Evolutionary conservation across 2,113 vertebrate species (phyloP), one percentile per base, ranked within the genome.

Genomic region (Rhinolophus sinicus): DNA sequence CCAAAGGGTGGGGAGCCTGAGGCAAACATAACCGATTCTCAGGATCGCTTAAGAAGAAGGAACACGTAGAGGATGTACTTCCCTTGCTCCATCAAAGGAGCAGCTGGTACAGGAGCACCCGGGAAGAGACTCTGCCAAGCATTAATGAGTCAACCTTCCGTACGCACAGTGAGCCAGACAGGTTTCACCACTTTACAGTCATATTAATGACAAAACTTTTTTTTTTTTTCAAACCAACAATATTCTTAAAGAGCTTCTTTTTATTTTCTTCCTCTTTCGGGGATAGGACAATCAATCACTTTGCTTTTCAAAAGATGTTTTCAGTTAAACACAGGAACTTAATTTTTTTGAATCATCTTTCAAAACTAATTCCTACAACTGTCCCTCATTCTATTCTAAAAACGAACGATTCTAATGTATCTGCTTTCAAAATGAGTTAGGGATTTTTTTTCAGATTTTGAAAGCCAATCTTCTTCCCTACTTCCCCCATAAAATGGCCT

Each of bases 11-110:
- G 93, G 70, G 95, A 97, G 85, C 93, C 97, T 15, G 85, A 28
- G 0, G 95, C 93, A 89, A 97, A 97, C 97, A 98, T 97, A 91
- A 50, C 47, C 47, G 69, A 0, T n/a, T 83, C 73, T 97, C 95
- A 94, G 91, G 73, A 75, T 26, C n/a, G 67, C 81, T 52, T 19
- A 18, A 30, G 87, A 76, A 35, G 60, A 58, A 93, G 73, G 82
- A 90, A 65, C 4, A 1, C 26, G 75, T 38, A 38, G 81, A 87
- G 52, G 82, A 70, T 75, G 78, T 26, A 40, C 44, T 77, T 92
- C 50, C 75, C 62, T 60, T 9, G 52, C 33, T 93, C 94, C 93
- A 97, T 97, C 89, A 6, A 38, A 56, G 77, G 58, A 91, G 85
- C 78, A 50, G 62, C 82, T 94, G 77, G 93, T 75, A 75, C 73